Conservation (phyloP, 2,113 vertebrate genomes). For the Phodopus roborovskii region DNA sequence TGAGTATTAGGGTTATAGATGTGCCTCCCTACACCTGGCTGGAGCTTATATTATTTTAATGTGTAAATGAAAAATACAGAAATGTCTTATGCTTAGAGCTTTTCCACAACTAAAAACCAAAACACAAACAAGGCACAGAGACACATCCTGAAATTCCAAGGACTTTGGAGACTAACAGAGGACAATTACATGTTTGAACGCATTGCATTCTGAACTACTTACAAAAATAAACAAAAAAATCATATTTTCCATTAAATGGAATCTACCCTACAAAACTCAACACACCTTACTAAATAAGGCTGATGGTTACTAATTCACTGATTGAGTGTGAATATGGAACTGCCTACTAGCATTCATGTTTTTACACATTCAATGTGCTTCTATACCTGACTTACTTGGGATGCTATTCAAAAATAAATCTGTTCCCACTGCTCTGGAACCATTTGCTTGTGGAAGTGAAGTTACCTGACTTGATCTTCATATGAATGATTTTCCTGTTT, state of each 20-base stretch:
- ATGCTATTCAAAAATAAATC: too few species aligned
- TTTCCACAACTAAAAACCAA: neutral
- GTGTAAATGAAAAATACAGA: neutral
- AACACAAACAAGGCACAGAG: neutral
- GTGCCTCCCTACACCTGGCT: neutral
- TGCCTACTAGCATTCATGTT: neutral
- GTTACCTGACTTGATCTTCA: neutral
- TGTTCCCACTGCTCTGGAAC: neutral
- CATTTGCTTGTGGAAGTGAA: neutral
- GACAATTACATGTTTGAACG: neutral
- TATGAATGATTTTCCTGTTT: neutral
- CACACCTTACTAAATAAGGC: neutral
- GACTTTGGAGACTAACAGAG: neutral
- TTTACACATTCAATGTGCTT: too few species aligned
- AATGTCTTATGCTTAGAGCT: neutral
- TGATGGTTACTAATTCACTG: too few species aligned
- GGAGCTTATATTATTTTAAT: neutral
- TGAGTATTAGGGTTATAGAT: neutral
- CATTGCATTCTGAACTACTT: neutral
- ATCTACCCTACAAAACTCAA: neutral
- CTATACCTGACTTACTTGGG: neutral
- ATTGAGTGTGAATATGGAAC: neutral
- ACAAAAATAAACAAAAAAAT: neutral
- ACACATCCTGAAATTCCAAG: neutral
- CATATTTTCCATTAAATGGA: neutral